Percentiles rank a stretch among this genome's conserved stretches.
These are phyloP conservation scores for Cheiracanthium punctorium DNA, from an alignment of 2,888 invertebrate species.

Conservation along the genomic window DNA sequence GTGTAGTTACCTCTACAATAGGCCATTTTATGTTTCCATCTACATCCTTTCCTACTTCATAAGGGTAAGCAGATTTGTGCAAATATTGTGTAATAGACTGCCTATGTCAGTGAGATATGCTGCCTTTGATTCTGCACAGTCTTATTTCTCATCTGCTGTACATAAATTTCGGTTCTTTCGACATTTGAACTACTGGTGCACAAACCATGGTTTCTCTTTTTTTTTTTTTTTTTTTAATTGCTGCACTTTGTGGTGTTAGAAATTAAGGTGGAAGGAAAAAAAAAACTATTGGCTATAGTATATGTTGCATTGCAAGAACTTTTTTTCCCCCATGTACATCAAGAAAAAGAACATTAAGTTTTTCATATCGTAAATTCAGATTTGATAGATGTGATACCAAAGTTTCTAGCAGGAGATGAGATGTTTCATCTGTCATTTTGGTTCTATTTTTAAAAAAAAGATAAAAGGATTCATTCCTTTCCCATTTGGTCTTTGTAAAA, in stretches of 20 bases:
- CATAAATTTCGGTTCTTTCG: slow-evolving; percentile 2
- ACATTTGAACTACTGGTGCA: slow-evolving; percentile 28
- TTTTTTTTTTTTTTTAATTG: slow-evolving; percentile 27
- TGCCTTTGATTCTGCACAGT: slow-evolving; percentile 27
- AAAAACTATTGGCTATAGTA: too few relatives aligned
- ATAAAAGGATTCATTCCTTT: not conserved
- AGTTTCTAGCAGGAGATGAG: not conserved
- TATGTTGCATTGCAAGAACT: too few relatives aligned
- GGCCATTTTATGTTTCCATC: slow-evolving; percentile 9
- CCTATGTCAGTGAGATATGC: slow-evolving; percentile 12
- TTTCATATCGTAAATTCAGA: not conserved
- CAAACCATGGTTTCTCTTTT: too few relatives aligned
- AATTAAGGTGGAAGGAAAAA: not conserved
- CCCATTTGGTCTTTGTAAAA: not conserved
- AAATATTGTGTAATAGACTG: slow-evolving; percentile 19
- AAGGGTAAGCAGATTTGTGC: not conserved
- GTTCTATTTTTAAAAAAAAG: not conserved
- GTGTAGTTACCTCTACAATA: slow-evolving; percentile 17
- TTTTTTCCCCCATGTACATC: too few relatives aligned
- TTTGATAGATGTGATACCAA: not conserved
- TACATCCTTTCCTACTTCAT: slow-evolving; percentile 14
- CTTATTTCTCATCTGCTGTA: slow-evolving; percentile 29
- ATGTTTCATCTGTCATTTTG: not conserved
- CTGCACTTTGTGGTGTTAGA: slow-evolving; percentile 35
- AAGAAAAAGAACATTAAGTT: too few relatives aligned